Evolutionary conservation across 1,140 invertebrate genomes (phyloP).

Genomic region (Drosophila pandora): DNA sequence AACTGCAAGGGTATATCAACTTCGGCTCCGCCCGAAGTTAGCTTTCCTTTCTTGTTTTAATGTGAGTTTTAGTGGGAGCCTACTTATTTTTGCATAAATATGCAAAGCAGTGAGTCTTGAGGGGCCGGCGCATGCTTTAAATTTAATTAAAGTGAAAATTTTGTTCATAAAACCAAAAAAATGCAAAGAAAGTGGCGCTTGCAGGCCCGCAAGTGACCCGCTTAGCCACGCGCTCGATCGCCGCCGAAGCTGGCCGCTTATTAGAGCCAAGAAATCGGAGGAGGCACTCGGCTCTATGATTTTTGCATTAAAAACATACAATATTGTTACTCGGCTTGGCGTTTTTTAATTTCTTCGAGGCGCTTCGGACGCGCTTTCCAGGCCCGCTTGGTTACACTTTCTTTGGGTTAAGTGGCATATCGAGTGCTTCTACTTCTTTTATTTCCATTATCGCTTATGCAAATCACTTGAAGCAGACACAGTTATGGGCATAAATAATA

Average conservation of each 20-base stretch:
- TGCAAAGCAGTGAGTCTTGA: slow-evolving; percentile 51
- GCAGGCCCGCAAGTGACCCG: slow-evolving; percentile 64
- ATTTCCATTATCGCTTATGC: slow-evolving; percentile 52
- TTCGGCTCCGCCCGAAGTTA: no score
- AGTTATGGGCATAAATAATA: slow-evolving; percentile 22
- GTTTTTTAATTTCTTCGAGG: background rate
- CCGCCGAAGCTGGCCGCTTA: slow-evolving; percentile 18
- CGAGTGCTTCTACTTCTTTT: slow-evolving; percentile 25
- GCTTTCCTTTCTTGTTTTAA: no score
- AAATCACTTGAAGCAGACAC: slow-evolving; percentile 40
- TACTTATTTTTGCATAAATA: slow-evolving; percentile 63
- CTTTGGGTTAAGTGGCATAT: slow-evolving; percentile 41
- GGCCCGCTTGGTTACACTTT: slow-evolving; percentile 47
- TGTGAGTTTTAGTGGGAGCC: slow-evolving; percentile 39
- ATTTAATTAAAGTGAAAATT: slow-evolving; percentile 82
- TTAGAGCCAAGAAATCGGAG: slow-evolving; percentile 35
- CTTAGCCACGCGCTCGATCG: slow-evolving; percentile 60
- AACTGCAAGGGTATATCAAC: no score
- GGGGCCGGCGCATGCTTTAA: slow-evolving; percentile 64
- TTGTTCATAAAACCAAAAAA: slow-evolving; percentile 54
- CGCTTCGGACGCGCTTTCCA: slow-evolving; percentile 42
- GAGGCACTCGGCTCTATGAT: slow-evolving; percentile 30
- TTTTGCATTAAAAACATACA: slow-evolving; percentile 62
- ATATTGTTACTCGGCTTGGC: slow-evolving; percentile 33
- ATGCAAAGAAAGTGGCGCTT: slow-evolving; percentile 73